phyloP scores from a whole-genome alignment of 2,797 vertebrate genomes.

The Capromys pilorides region DNA sequence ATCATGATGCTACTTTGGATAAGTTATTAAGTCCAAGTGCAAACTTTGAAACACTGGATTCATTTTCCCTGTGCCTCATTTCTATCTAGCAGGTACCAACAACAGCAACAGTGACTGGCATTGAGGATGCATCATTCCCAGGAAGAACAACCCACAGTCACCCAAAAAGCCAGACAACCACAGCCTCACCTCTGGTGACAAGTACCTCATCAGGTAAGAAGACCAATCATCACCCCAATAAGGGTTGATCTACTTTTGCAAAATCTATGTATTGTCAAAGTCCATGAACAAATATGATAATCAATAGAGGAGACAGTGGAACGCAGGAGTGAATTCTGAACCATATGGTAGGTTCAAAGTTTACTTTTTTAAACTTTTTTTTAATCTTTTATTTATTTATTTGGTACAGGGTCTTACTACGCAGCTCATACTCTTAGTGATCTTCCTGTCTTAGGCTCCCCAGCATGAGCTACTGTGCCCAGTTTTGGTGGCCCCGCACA shows the following conservation, averaged over 20 bases:
- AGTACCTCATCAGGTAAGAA: conserved; percentile 73
- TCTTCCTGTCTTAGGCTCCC: no score
- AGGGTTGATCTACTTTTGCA: background rate
- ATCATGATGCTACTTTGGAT: no score
- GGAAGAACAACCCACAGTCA: conserved; percentile 2
- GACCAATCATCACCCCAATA: background rate
- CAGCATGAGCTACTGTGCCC: no score
- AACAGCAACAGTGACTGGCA: background rate
- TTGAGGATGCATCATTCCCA: conserved; percentile 73
- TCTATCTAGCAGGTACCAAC: conserved; percentile 59
- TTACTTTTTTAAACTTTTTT: background rate
- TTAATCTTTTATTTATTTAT: no score
- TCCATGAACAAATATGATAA: background rate
- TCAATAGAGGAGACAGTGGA: background rate
- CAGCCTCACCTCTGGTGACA: conserved; percentile 1
- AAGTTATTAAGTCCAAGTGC: background rate
- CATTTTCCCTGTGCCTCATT: background rate
- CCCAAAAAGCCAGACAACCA: conserved; percentile 50
- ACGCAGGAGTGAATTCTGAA: background rate
- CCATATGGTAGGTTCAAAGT: background rate
- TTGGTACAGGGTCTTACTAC: no score
- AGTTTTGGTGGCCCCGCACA: no score
- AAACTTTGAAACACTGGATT: background rate
- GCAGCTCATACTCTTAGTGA: no score
- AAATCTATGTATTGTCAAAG: background rate